Evolutionary conservation across 2,113 vertebrate species (phyloP).

Genomic region (Martes martes): DNA sequence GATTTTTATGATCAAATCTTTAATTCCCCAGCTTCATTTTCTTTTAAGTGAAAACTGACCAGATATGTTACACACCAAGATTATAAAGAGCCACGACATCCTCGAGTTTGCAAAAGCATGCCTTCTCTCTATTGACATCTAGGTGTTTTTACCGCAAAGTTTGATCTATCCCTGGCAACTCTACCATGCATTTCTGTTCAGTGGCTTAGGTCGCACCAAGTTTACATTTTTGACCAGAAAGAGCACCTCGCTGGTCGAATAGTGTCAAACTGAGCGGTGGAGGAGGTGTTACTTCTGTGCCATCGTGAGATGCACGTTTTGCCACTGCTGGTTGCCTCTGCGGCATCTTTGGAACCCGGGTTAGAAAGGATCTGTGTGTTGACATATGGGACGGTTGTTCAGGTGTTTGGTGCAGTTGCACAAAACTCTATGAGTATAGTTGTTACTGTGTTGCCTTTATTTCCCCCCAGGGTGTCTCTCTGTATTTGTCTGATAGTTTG

Average conservation of each 20-base stretch:
- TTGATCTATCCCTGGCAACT: background rate
- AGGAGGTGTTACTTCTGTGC: background rate
- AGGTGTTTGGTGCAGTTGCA: background rate
- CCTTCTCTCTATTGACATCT: background rate
- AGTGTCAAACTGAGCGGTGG: background rate
- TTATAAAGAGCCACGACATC: background rate
- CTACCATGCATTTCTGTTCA: background rate
- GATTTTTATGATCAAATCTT: conserved; percentile 22
- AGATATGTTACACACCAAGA: background rate
- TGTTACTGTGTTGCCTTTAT: conserved; percentile 65
- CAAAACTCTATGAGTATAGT: background rate
- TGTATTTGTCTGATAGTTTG: conserved; percentile 45
- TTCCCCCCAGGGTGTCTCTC: conserved; percentile 43
- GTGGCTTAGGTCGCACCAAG: background rate
- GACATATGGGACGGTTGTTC: background rate
- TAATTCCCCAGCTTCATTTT: background rate
- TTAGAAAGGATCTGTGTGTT: background rate
- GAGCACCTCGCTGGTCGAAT: background rate
- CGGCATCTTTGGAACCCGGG: background rate
- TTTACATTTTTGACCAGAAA: conserved; percentile 6
- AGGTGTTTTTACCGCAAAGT: background rate
- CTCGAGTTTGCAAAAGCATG: background rate
- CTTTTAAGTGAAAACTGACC: background rate
- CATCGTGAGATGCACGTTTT: background rate
- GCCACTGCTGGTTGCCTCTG: background rate